Evolutionary conservation across 30 jellyfish, hydroid and myxozoan genomes (phyloP), one percentile per base, ranked within the genome.

Genomic region (Hydractinia echinata): DNA sequence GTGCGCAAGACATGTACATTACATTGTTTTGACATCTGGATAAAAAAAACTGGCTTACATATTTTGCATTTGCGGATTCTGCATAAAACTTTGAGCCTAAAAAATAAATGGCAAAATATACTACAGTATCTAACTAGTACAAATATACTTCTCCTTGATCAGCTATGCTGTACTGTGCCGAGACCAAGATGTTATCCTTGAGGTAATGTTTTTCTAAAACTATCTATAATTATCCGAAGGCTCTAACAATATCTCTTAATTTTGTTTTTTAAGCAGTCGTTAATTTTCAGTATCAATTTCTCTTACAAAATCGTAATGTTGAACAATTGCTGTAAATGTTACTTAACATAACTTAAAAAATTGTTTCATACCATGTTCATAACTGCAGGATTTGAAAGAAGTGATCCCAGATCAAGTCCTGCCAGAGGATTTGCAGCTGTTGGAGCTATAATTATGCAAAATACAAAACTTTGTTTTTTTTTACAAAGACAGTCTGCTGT

Each of bases 41-140:
- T 21, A 21, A 0, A 13, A 21, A 21, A 16, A 72, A 66, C 16
- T 16, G 16, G 49, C 96, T 78, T 72, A 93, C 99, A 93, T 93
- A 51, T 79, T 84, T 73, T 93, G 99, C 95, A 93, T 87, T 55
- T 87, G 96, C 0, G 99, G 99, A 54, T 84, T 93, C 77, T 84
- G 94, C 99, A 93, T 87, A 52, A 93, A 93, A 81, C 89, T 93
- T 60, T 84, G 96, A 5, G 99, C 99, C 98, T 92, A 77, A 81
- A 79, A 48, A 66, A 11, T 10, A 51, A 49, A 79, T 30, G 44
- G 44, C 44, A 30, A 30, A 30, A 30, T 30, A 30, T 30, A 30
- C 44, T 30, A 30, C 44, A 30, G 44, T 30, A 30, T 30, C 44
- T 30, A 30, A 2, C 1, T 30, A 30, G 44, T 30, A 30, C 44